A percentile compares a stretch with the other conserved stretches of the same genome.
phyloP scores from a whole-genome alignment of 2,888 invertebrate species.

The Mythimna pallens region DNA sequence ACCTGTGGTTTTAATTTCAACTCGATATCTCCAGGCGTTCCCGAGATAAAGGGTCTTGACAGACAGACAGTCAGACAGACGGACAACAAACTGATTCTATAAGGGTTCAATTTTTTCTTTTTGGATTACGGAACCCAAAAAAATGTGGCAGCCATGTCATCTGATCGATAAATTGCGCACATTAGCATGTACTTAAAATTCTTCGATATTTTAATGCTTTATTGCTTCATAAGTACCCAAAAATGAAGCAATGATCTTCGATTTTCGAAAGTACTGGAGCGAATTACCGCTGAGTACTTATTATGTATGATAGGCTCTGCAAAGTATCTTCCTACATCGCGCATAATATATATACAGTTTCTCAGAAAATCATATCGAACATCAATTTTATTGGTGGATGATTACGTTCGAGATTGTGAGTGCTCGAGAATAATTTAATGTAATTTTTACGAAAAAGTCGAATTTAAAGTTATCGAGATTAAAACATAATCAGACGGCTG shows the following conservation, averaged over 20 bases:
- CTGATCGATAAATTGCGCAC: conserved; percentile 36
- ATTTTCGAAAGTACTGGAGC: conserved; percentile 58
- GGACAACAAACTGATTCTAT: too few species aligned
- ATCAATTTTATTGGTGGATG: conserved; percentile 77
- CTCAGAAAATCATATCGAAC: conserved; percentile 76
- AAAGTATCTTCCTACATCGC: conserved; percentile 64
- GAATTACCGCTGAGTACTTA: conserved; percentile 51
- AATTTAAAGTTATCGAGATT: conserved; percentile 77
- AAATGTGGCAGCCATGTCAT: conserved; percentile 5
- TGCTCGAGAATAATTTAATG: conserved; percentile 74
- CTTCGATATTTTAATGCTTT: conserved; percentile 56
- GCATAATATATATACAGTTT: conserved; percentile 69
- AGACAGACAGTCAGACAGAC: too few species aligned
- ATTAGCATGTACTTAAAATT: conserved; percentile 57
- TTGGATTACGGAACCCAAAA: too few species aligned
- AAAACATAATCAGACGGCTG: conserved; percentile 72
- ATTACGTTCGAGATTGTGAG: conserved; percentile 72
- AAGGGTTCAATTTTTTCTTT: too few species aligned
- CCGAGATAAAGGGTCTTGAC: too few species aligned
- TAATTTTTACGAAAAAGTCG: conserved; percentile 78
- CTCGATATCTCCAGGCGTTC: too few species aligned
- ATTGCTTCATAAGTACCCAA: conserved; percentile 52
- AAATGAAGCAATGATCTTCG: conserved; percentile 57
- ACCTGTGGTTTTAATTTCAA: too few species aligned
- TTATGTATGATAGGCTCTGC: conserved; percentile 53